Base-by-base conservation (phyloP, 2,113 vertebrate species). In the Brachypodius melanocephalos region DNA sequence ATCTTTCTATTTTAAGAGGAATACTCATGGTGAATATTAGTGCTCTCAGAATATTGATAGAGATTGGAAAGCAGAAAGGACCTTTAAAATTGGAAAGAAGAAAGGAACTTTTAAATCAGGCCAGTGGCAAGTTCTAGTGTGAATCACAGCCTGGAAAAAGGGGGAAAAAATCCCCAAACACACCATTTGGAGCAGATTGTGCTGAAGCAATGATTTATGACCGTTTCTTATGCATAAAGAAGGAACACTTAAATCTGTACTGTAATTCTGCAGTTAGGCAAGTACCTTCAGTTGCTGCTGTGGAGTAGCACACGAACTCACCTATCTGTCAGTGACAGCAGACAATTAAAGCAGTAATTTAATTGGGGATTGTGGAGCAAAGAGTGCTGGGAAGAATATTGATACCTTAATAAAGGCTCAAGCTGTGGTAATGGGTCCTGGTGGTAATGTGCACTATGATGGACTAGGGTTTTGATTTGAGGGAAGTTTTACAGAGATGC, bases 321-420 rank as follows among this genome's bases (percentile, higher is more conserved):
- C 63, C 93, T 93, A 67, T 88, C 92, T 78, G 84, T 95, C 94
- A 95, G 84, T 88, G 93, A 88, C 89, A 95, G 78, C 55, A 95
- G 88, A 88, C 93, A 96, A 95, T 96, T 97, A 97, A 95, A 95
- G 78, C 78, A 72, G 78, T 96, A 96, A 97, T 95, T 97, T 97
- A 96, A 95, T 89, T 89, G 93, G 78, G 67, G 67, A 91, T 93
- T 95, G 86, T 92, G 90, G 61, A 85, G 88, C 62, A 91, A 86
- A 85, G 89, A 94, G 90, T 89, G 77, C 78, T 85, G 88, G 93
- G 90, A 94, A 89, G 90, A 90, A 95, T 95, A 96, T 77, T 88
- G 97, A 96, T 94, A 96, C 58, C 62, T 95, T 96, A 96, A 96
- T 93, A 94, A 95, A 95, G 69, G 85, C 88, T 94, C 93, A 95